phyloP scores from a whole-genome alignment of 2,797 vertebrate species.

The Lemur catta region DNA sequence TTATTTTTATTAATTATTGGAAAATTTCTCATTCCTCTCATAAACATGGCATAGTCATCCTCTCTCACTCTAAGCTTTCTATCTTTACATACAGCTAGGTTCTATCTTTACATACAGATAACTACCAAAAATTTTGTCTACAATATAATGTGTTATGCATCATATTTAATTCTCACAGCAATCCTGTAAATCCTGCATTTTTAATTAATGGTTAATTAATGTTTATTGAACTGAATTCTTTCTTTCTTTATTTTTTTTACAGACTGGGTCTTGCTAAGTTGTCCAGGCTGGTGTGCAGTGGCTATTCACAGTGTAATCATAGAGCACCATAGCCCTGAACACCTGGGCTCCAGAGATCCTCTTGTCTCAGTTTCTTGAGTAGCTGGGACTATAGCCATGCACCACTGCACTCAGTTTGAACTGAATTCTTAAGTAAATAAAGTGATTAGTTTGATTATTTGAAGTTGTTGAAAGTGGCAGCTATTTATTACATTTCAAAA shows the following conservation, averaged over 20 bases:
- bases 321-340: neutral
- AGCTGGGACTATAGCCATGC: neutral
- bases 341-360: neutral
- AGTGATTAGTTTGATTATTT: constrained; percentile 21
- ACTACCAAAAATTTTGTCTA: neutral
- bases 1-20: neutral
- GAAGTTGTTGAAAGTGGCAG: neutral
- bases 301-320: neutral
- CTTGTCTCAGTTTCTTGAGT: neutral
- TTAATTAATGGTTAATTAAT: neutral
- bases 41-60: neutral
- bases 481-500: constrained; percentile 9
- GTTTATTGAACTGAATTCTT: neutral
- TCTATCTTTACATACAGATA: neutral
- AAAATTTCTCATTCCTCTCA: neutral
- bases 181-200: neutral
- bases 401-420: neutral
- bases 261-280: neutral
- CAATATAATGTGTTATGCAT: neutral
- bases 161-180: neutral
- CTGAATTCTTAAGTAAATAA: neutral
- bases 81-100: neutral
- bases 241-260: neutral
- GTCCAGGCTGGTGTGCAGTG: neutral
- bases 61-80: neutral